These are phyloP conservation scores for Catamblyrhynchus diadema DNA, from an alignment of 2,797 vertebrate species.

Conservation along the genomic window DNA sequence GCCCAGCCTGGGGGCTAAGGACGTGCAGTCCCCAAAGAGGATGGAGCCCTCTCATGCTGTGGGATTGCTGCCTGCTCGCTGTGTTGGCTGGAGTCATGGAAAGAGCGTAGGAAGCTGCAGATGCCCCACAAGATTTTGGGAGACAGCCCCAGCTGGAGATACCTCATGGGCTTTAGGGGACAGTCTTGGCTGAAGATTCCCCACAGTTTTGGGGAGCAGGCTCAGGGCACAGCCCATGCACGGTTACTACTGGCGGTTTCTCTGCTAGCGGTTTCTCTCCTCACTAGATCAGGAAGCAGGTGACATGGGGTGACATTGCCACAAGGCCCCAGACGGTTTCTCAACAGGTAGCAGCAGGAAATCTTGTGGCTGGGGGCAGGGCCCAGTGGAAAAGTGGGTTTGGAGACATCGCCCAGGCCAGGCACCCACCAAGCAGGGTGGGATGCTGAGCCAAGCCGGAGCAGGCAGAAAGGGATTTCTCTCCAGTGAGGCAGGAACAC, in stretches of 20 bases:
- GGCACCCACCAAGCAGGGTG: neutral
- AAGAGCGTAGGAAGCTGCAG: neutral
- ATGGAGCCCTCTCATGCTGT: rapidly evolving
- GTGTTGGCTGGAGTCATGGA: neutral
- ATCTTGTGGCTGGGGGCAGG: neutral
- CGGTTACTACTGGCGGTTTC: rapidly evolving
- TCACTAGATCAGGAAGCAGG: neutral
- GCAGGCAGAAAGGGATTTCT: neutral
- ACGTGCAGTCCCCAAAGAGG: rapidly evolving
- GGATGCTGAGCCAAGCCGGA: rapidly evolving
- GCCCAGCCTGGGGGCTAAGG: neutral
- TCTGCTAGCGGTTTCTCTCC: neutral
- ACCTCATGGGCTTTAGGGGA: neutral
- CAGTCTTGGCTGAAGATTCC: neutral
- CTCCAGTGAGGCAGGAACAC: neutral
- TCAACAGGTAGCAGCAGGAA: conserved; percentile 46
- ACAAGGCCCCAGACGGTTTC: neutral
- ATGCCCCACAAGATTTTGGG: neutral
- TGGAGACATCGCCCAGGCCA: rapidly evolving
- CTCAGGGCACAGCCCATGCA: rapidly evolving
- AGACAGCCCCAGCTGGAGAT: neutral
- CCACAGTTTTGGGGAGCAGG: neutral
- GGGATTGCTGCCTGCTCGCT: rapidly evolving
- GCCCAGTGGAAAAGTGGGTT: neutral
- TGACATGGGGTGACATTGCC: neutral